Base-by-base conservation (phyloP, 2,113 vertebrate genomes). In the Labeo rohita region DNA sequence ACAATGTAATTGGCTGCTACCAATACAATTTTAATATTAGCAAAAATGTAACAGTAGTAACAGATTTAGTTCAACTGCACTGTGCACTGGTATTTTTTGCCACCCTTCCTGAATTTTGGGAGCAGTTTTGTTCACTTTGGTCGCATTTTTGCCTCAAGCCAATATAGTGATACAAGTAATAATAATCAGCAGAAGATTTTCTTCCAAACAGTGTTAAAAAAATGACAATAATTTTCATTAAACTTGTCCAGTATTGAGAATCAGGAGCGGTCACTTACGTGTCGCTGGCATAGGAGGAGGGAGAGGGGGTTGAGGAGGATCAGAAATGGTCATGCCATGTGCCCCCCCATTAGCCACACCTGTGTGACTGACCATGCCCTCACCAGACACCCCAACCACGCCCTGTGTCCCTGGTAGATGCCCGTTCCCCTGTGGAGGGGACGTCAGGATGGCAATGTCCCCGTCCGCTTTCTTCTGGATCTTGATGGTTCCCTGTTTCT, bases 401-500 rank as follows among this genome's bases (percentile, higher is more conserved):
- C 91, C 88, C 73, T 92, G 84, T 15, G 75, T 6, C 6, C 87
- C 78, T 34, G 92, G 83, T 18, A 88, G 85, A 73, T 89, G 39
- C 54, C 88, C 89, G 39, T 91, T 89, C 59, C 77, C 88, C 0
- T 83, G 11, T 0, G 87, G 83, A 0, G 87, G 83, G 0, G 92
- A 87, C 8, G 94, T 65, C 80, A 94, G 83, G 87, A 95, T 95
- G 84, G 94, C 92, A 80, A 94, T 95, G 92, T 95, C 93, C 9
- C 96, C 95, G 0, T 94, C 91, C 66, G 93, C 93, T 87, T 94
- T 93, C 86, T 96, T 96, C 87, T 94, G 94, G 86, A 96, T 92
- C 84, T 89, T 95, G 90, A 96, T 95, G 13, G 91, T 89, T 49
- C 95, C 94, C 47, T 94, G 90, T 0, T 93, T 89, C 45, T 96